Evolutionary conservation across 2,888 invertebrate genomes (phyloP), one percentile per base, ranked within the genome.

Genomic region (Branchellion lobata): DNA sequence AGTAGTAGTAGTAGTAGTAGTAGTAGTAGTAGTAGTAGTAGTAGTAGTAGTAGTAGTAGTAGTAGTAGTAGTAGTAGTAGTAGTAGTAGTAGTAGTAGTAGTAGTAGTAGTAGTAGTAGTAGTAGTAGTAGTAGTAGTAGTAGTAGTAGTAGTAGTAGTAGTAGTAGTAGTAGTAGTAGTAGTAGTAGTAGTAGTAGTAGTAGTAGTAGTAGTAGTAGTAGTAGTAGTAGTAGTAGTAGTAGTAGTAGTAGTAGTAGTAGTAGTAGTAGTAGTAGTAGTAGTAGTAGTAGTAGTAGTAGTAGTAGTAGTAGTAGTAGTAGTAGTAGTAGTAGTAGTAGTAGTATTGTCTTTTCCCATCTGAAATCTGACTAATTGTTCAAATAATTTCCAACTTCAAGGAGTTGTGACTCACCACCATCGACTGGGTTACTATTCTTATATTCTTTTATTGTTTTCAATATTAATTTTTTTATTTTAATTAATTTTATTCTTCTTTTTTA

Each of bases 121-220:
- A 0, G 73, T 29, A 34, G 31, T 65, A 61, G 53, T 74, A 1
- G 75, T 51, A 68, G 75, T 68, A 75, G 75, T 75, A 75, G 75
- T 75, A 75, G 57, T 75, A 69, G 75, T 75, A 75, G 53, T 75
- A 75, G 75, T 75, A 69, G 75, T 75, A 75, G 75, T 68, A 75
- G 75, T 75, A 69, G 75, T 75, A 75, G 57, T 75, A 75, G 75
- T 75, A 75, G 75, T 75, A 75, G 75, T 75, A 75, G 75, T 75
- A 75, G 75, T 75, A 75, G 75, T 75, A 75, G 75, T 75, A 75
- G 75, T 75, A 75, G 75, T 75, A 75, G 75, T 75, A 75, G 75
- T 75, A 75, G 75, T 75, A 75, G 61, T 75, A 75, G 75, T 75
- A 75, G 75, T 75, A 75, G 75, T 75, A 75, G 0, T 75, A 75